These are phyloP conservation scores for Erethizon dorsatum DNA, from an alignment of 2,797 vertebrate species.

Conservation along the genomic window DNA sequence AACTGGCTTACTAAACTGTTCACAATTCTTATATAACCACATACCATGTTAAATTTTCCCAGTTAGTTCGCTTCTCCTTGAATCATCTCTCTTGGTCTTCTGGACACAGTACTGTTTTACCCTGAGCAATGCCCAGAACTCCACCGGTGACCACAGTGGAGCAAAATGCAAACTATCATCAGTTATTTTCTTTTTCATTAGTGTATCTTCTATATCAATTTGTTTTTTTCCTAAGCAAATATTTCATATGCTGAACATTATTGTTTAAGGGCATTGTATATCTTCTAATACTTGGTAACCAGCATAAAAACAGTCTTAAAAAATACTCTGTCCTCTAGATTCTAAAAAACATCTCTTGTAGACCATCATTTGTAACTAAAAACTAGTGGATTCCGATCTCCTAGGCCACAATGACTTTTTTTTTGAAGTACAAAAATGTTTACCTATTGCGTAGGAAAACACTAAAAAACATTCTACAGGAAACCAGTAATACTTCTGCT, in stretches of 20 bases:
- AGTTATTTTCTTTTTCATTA: constrained; percentile 37
- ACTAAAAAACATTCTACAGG: not conserved
- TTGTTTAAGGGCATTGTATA: not conserved
- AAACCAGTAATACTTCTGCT: constrained; percentile 16
- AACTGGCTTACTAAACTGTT: constrained; percentile 48
- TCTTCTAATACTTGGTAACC: constrained; percentile 24
- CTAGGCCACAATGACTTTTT: not conserved
- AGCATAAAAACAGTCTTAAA: constrained; percentile 45
- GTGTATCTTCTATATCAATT: constrained; percentile 35
- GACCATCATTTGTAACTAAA: constrained; percentile 45
- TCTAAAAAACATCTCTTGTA: constrained; percentile 37
- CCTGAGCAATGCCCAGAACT: constrained; percentile 21
- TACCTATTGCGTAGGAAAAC: not conserved
- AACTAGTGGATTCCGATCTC: constrained; percentile 29
- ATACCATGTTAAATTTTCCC: not conserved
- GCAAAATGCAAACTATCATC: constrained; percentile 20
- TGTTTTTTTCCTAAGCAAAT: constrained; percentile 61
- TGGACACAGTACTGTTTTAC: not conserved
- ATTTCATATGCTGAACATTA: constrained; percentile 31
- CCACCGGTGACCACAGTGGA: not conserved
- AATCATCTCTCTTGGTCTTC: constrained; percentile 36
- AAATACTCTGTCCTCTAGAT: not conserved
- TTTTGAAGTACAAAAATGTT: not conserved
- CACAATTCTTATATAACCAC: constrained; percentile 1
- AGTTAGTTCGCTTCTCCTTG: constrained; percentile 56